phyloP scores from a whole-genome alignment of 2,113 vertebrate species.

The Hoplias malabaricus region DNA sequence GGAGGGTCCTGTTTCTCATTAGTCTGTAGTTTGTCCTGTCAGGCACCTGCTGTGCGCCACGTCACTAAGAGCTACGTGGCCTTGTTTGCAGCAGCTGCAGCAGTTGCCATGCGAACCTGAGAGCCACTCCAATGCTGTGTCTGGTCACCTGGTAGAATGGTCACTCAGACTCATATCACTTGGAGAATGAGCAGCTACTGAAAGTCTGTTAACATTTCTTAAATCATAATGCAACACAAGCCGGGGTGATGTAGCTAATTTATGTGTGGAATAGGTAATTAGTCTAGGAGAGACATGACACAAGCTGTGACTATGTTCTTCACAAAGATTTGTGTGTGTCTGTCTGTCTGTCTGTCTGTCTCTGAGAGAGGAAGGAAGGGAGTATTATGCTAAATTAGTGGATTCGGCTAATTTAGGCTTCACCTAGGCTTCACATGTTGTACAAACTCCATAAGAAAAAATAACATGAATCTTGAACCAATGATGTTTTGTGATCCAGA shows the following conservation, averaged over 20 bases:
- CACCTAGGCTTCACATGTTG: too few species aligned
- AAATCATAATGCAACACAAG: not conserved
- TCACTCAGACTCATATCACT: not conserved
- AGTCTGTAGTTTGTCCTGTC: conserved; percentile 7
- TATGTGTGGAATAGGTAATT: not conserved
- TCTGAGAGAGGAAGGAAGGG: too few species aligned
- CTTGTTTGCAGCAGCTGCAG: conserved; percentile 13
- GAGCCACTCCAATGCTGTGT: conserved; percentile 32
- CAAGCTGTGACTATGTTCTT: too few species aligned
- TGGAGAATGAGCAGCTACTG: not conserved
- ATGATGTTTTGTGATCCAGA: too few species aligned
- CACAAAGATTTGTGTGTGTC: too few species aligned
- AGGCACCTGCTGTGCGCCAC: conserved; percentile 22
- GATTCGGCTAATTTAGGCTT: too few species aligned
- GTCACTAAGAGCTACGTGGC: conserved; percentile 36
- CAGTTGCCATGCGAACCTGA: conserved; percentile 50
- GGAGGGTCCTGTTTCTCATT: conserved; percentile 15
- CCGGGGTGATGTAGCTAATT: conserved; percentile 13
- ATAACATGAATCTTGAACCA: too few species aligned
- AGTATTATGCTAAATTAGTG: too few species aligned
- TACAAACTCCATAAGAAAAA: too few species aligned
- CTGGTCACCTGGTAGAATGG: conserved; percentile 41
- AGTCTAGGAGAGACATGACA: not conserved
- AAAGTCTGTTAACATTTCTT: conserved; percentile 1
- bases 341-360: too few species aligned